phyloP scores from a whole-genome alignment of 2,113 vertebrate genomes.

The Grus americana region DNA sequence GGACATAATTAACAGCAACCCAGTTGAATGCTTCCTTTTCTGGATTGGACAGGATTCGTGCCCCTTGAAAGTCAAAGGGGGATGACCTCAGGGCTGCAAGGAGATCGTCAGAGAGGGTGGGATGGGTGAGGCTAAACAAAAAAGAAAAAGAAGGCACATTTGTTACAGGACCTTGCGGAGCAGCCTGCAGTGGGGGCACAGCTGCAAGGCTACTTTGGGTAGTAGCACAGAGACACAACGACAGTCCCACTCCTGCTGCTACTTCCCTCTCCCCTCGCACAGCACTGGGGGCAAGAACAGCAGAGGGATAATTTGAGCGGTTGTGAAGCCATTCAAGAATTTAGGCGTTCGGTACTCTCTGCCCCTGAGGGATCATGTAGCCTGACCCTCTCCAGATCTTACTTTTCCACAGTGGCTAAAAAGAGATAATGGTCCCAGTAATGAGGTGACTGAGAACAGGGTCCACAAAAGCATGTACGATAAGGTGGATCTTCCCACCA shows the following conservation, averaged over 20 bases:
- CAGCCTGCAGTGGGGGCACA: background rate
- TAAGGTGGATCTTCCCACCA: background rate
- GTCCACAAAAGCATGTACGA: background rate
- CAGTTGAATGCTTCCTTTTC: conserved; percentile 15
- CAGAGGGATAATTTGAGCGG: background rate
- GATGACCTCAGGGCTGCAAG: conserved; percentile 46
- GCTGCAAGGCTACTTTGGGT: background rate
- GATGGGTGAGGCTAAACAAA: conserved; percentile 17
- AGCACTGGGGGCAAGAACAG: background rate
- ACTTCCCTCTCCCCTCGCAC: background rate
- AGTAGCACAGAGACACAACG: background rate
- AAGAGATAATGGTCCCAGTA: background rate
- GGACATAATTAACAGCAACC: conserved; percentile 52
- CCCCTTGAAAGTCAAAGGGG: conserved; percentile 23
- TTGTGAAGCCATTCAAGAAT: background rate
- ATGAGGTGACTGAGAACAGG: background rate
- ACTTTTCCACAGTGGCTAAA: background rate
- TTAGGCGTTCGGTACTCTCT: background rate
- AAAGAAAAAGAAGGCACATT: background rate
- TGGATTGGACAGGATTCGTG: conserved; percentile 20
- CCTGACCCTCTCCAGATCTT: background rate
- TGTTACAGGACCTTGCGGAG: background rate
- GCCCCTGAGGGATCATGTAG: background rate
- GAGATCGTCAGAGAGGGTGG: background rate
- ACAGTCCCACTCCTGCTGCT: background rate